Conservation (phyloP, 2,113 vertebrate species). For the Sander lucioperca region DNA sequence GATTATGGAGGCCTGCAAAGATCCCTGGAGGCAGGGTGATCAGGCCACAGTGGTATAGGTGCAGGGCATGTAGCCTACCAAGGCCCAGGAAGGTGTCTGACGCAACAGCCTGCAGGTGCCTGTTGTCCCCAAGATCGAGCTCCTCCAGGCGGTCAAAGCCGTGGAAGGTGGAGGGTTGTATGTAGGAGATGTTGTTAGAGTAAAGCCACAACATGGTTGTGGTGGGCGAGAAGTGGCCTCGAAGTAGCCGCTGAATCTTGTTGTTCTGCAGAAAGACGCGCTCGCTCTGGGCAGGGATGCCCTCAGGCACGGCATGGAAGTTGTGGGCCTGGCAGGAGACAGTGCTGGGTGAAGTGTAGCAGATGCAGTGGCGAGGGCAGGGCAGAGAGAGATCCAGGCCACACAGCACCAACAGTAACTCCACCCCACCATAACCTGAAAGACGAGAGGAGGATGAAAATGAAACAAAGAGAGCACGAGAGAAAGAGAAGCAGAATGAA, state of each 20-base stretch:
- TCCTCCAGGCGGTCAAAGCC: constrained; percentile 95
- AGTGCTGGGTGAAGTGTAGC: constrained; percentile 96
- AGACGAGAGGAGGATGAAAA: not conserved
- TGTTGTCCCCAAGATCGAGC: constrained; percentile 97
- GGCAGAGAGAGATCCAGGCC: constrained; percentile 86
- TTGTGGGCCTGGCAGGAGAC: constrained; percentile 99
- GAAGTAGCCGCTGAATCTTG: constrained; percentile 92
- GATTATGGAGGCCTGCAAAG: constrained; percentile 91
- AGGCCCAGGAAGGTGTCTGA: constrained; percentile 95
- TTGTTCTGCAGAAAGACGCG: constrained; percentile 98
- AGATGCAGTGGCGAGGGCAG: constrained; percentile 95
- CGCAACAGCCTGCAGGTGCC: constrained; percentile 89
- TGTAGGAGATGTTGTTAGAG: constrained; percentile 98
- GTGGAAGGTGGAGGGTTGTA: constrained; percentile 93
- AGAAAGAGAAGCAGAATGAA: constrained; percentile 50
- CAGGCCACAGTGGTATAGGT: constrained; percentile 95
- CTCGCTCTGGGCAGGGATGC: constrained; percentile 94
- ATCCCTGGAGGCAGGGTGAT: constrained; percentile 89
- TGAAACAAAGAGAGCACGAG: constrained; percentile 5
- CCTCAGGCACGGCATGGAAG: constrained; percentile 92
- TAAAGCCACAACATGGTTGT: constrained; percentile 97
- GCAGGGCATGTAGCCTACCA: constrained; percentile 92
- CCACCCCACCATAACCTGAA: constrained; percentile 89
- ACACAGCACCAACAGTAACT: constrained; percentile 92
- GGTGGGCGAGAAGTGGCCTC: constrained; percentile 94